Percentiles rank a stretch among this genome's conserved stretches.
Conservation (phyloP, 2,797 vertebrate species). For the Sebastes umbrosus region DNA sequence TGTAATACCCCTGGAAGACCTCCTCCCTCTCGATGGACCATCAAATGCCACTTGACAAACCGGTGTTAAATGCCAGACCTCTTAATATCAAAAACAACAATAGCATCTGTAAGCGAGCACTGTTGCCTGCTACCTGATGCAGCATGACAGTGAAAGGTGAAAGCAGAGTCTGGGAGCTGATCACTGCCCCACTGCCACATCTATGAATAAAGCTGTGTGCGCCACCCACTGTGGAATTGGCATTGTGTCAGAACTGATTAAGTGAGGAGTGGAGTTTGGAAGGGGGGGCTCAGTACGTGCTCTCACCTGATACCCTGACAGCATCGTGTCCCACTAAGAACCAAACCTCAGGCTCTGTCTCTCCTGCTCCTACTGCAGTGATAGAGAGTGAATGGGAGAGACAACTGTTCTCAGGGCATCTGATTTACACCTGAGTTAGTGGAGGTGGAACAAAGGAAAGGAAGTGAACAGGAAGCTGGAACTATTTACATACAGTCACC, state of each 20-base stretch:
- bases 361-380: constrained; percentile 32
- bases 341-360: constrained; percentile 61
- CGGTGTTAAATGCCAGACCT: constrained; percentile 29
- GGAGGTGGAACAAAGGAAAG: constrained; percentile 35
- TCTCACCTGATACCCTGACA: constrained; percentile 74
- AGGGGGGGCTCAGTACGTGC: constrained; percentile 2
- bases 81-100: constrained; percentile 45
- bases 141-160: constrained; percentile 17
- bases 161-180: constrained; percentile 38
- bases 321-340: constrained; percentile 49
- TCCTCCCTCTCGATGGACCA: constrained; percentile 18
- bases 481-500: constrained; percentile 31
- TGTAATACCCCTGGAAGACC: constrained; percentile 28
- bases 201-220: constrained; percentile 51
- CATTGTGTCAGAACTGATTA: constrained; percentile 72
- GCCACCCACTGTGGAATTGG: constrained; percentile 70
- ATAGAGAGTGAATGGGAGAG: constrained; percentile 53
- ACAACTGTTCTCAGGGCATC: constrained; percentile 54
- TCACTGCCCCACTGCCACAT: constrained; percentile 56
- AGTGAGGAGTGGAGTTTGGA: constrained; percentile 27
- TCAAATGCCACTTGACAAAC: constrained; percentile 20
- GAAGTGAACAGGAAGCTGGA: constrained; percentile 21
- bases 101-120: constrained; percentile 18
- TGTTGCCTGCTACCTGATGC: constrained; percentile 31
- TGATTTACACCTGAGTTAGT: constrained; percentile 38